Base-by-base conservation (phyloP, 37 sponge, comb jelly and placozoan genomes). In the Diacarnus erythraeanus region DNA sequence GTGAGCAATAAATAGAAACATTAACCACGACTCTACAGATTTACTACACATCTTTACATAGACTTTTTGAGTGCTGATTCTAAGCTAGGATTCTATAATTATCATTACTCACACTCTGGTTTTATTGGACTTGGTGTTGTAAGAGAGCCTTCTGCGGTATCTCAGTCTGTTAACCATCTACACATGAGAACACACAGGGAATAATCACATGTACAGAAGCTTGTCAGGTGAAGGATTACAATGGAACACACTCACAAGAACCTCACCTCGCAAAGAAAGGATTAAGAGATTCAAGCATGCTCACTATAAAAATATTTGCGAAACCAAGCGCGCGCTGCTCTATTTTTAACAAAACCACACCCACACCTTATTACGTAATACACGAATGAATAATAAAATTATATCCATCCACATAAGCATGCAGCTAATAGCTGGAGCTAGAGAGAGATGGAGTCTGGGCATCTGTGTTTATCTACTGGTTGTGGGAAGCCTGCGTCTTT, bases 41-140 rank as follows among this genome's bases (percentile, higher is more conserved):
- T 30, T 18, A 33, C 23, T 60, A 18, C 22, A 66, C n/a, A 8
- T 15, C 41, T 42, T 43, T 42, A 33, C 30, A 12, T 54, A 21
- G 57, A 12, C n/a, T n/a, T n/a, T n/a, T n/a, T n/a, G n/a, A n/a
- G n/a, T n/a, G n/a, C n/a, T n/a, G n/a, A n/a, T n/a, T n/a, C n/a
- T n/a, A n/a, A n/a, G n/a, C 64, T 25, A 20, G 64, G 64, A 20
- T 61, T 6, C n/a, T 27, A 61, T 8, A 23, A 61, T 12, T 15
- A 18, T 22, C 34, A n/a, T 58, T 6, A 81, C 95, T 95, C 77
- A 95, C 95, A 96, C 80, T 65, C 79, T 81, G 31, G 66, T 86
- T 60, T 74, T 87, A 74, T 97, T 97, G 26, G 91, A 89, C 51
- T 90, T 87, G 22, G 95, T 94, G 82, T 97, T 97, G 44, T 94